Percentiles rank a stretch among this genome's conserved stretches.
Evolutionary conservation across 2,113 vertebrate species (phyloP).

Genomic region (Halcyon senegalensis): DNA sequence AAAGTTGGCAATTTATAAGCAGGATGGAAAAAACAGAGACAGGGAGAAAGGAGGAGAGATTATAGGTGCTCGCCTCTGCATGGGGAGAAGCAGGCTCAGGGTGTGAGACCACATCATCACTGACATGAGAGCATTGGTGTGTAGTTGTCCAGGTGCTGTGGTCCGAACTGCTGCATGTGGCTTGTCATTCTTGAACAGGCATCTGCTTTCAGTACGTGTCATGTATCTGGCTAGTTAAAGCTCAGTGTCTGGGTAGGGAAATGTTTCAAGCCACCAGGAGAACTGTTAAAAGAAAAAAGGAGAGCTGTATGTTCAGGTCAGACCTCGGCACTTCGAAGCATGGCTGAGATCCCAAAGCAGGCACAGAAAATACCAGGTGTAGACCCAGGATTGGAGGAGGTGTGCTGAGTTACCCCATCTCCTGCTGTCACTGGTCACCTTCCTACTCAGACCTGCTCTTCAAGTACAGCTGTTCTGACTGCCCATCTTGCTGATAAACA

Average conservation of each 20-base stretch:
- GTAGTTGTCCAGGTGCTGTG: background rate
- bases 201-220: background rate
- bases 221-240: background rate
- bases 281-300: background rate
- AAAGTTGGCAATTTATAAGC: background rate
- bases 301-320: background rate
- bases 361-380: background rate
- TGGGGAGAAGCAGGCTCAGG: background rate
- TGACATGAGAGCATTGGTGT: fast-evolving
- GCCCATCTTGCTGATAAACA: background rate
- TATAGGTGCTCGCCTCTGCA: background rate
- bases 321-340: background rate
- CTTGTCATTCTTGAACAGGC: background rate
- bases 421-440: background rate
- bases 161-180: background rate
- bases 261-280: background rate
- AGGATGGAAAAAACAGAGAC: background rate
- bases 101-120: background rate
- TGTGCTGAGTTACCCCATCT: background rate
- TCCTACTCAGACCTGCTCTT: background rate
- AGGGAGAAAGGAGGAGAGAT: background rate
- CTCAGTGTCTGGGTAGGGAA: background rate
- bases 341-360: background rate
- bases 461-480: background rate
- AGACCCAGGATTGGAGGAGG: background rate